Percentiles rank a stretch among this genome's conserved stretches.
Conservation (phyloP, 1,140 invertebrate species). For the Pachyrhynchus sulphureomaculatus region DNA sequence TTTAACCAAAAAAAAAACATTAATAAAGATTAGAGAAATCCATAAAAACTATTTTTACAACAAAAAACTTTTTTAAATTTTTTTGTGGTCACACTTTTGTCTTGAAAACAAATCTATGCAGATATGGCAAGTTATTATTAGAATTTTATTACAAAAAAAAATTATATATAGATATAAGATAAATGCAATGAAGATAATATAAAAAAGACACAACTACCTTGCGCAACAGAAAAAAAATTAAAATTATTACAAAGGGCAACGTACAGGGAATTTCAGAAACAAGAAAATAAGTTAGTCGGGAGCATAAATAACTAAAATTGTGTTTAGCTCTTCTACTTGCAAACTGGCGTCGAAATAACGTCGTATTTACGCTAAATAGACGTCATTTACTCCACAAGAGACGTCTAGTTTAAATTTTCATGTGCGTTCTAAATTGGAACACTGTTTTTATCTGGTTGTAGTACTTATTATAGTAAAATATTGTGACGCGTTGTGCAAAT, state of each 20-base stretch:
- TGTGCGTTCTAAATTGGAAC: too few relatives aligned
- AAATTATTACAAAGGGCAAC: constrained; percentile 7
- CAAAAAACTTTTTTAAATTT: not conserved
- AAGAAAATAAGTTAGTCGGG: not conserved
- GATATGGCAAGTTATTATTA: constrained; percentile 21
- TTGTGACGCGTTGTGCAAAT: too few relatives aligned
- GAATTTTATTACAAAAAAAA: not conserved
- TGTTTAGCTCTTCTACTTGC: too few relatives aligned
- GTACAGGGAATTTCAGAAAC: not conserved
- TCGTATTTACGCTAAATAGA: too few relatives aligned
- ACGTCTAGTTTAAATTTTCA: too few relatives aligned
- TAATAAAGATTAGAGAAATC: too few relatives aligned
- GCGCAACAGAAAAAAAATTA: not conserved
- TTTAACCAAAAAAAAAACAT: too few relatives aligned
- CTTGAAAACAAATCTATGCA: not conserved
- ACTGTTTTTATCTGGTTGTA: too few relatives aligned
- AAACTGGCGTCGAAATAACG: too few relatives aligned
- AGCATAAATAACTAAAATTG: too few relatives aligned
- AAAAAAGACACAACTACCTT: not conserved
- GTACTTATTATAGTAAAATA: too few relatives aligned
- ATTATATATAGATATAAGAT: constrained; percentile 13
- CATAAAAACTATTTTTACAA: not conserved
- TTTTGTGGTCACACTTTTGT: not conserved
- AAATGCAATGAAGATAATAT: constrained; percentile 14
- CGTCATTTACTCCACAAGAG: too few relatives aligned